phyloP scores from a whole-genome alignment of 2,113 vertebrate species.

The Symphodus melops region DNA sequence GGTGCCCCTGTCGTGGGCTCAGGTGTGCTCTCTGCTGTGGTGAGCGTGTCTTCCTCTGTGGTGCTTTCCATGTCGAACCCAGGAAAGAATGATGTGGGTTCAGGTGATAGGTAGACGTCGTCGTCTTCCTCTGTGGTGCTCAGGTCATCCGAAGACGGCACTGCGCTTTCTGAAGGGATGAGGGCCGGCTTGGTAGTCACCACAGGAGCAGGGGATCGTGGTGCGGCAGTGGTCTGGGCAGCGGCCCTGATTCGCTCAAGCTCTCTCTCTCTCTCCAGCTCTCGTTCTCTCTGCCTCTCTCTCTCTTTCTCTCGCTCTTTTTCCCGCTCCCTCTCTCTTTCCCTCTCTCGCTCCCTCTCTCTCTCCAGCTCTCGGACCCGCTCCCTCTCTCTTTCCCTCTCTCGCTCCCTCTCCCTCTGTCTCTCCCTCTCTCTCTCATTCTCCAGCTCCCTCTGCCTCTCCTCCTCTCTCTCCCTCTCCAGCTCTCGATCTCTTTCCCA shows the following conservation, averaged over 20 bases:
- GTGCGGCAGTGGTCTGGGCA: slow-evolving; percentile 72
- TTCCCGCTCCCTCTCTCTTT: slow-evolving; percentile 51
- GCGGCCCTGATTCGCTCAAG: slow-evolving; percentile 67
- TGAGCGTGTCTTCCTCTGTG: slow-evolving; percentile 60
- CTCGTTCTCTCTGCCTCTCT: slow-evolving; percentile 53
- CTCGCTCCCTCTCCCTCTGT: slow-evolving; percentile 60
- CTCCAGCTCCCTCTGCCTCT: slow-evolving; percentile 44
- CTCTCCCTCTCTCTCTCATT: slow-evolving; percentile 40
- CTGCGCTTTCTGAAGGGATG: slow-evolving; percentile 47
- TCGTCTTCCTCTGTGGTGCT: slow-evolving; percentile 75
- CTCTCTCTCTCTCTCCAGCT: slow-evolving; percentile 62
- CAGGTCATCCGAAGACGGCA: slow-evolving; percentile 68
- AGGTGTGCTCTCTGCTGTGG: slow-evolving; percentile 53
- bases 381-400: slow-evolving; percentile 62
- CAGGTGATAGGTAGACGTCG: slow-evolving; percentile 77
- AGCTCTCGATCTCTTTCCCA: slow-evolving; percentile 58
- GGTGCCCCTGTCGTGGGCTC: slow-evolving; percentile 49
- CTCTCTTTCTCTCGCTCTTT: slow-evolving; percentile 54
- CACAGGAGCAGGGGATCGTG: slow-evolving; percentile 52
- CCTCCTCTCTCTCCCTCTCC: slow-evolving; percentile 55
- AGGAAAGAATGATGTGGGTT: slow-evolving; percentile 51
- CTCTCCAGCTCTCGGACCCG: slow-evolving; percentile 61
- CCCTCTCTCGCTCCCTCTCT: slow-evolving; percentile 54
- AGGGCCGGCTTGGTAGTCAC: slow-evolving; percentile 63
- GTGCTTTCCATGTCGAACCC: slow-evolving; percentile 55